Percentiles rank a stretch among this genome's conserved stretches.
These are phyloP conservation scores for Triops cancriformis DNA, from an alignment of 1,140 invertebrate species.

Conservation along the genomic window DNA sequence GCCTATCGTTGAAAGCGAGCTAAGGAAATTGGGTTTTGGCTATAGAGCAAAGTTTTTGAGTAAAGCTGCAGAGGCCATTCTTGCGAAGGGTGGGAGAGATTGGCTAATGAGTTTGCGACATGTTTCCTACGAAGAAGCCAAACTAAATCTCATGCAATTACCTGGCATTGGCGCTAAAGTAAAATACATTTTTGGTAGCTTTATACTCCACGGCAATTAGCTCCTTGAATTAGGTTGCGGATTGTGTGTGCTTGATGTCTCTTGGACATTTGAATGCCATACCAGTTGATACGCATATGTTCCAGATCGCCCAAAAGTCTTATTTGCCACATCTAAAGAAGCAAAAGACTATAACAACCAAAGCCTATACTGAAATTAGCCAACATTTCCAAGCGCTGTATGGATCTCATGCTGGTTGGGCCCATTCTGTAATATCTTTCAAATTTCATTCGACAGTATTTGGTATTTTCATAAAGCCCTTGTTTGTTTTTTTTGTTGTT, in stretches of 20 bases:
- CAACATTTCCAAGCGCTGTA: constrained; percentile 70
- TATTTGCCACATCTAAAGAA: constrained; percentile 71
- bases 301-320: constrained; percentile 71
- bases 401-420: constrained; percentile 87
- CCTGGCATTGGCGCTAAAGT: constrained; percentile 84
- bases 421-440: constrained; percentile 64
- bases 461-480: not conserved
- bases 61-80: constrained; percentile 58
- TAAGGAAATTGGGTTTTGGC: constrained; percentile 77
- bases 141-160: constrained; percentile 60
- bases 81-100: constrained; percentile 52
- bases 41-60: constrained; percentile 82
- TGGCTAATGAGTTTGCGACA: constrained; percentile 62
- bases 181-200: constrained; percentile 29
- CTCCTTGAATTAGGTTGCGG: constrained; percentile 65
- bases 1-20: constrained; percentile 53
- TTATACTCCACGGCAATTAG: constrained; percentile 28
- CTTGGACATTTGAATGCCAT: constrained; percentile 78
- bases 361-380: constrained; percentile 75
- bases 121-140: constrained; percentile 62
- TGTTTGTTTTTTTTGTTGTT: no score
- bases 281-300: constrained; percentile 95
- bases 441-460: constrained; percentile 10
- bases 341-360: constrained; percentile 71
- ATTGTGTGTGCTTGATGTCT: constrained; percentile 97